These are phyloP conservation scores for Montipora efflorescens DNA, from an alignment of 64 coral and sea anemone genomes.

Conservation along the genomic window DNA sequence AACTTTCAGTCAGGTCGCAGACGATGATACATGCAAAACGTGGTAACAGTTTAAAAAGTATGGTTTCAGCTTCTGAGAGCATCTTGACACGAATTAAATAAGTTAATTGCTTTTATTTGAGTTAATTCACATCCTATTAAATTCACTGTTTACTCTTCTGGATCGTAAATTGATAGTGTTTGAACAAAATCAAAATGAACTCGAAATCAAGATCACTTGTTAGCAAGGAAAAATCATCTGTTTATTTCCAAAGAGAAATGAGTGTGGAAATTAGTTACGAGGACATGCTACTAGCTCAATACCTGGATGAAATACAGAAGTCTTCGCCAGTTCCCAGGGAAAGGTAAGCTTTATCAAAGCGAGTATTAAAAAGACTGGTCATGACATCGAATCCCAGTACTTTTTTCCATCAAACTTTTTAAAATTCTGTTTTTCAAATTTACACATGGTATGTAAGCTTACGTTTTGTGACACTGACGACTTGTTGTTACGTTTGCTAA, in stretches of 20 bases:
- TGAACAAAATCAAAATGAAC: slow-evolving; percentile 32
- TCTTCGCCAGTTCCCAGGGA: slow-evolving; percentile 60
- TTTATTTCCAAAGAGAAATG: slow-evolving; percentile 79
- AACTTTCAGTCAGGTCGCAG: no score
- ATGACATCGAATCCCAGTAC: no score
- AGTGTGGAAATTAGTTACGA: slow-evolving; percentile 83
- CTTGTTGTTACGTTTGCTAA: no score
- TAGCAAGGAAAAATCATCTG: slow-evolving; percentile 35
- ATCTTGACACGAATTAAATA: no score
- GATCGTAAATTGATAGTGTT: neutral
- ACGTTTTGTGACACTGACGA: no score
- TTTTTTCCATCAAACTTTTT: no score
- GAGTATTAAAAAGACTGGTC: no score
- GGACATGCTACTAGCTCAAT: slow-evolving; percentile 84
- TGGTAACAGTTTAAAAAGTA: no score
- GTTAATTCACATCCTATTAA: neutral
- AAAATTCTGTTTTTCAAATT: no score
- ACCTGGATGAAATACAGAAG: slow-evolving; percentile 84
- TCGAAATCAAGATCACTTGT: neutral
- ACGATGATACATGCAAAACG: no score
- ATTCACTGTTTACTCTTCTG: neutral
- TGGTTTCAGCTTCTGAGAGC: neutral
- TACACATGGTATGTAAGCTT: no score
- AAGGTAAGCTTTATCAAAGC: slow-evolving; percentile 5
- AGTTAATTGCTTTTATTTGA: no score